phyloP scores from a whole-genome alignment of 2,888 invertebrate species.

The Acrobasis consociella region DNA sequence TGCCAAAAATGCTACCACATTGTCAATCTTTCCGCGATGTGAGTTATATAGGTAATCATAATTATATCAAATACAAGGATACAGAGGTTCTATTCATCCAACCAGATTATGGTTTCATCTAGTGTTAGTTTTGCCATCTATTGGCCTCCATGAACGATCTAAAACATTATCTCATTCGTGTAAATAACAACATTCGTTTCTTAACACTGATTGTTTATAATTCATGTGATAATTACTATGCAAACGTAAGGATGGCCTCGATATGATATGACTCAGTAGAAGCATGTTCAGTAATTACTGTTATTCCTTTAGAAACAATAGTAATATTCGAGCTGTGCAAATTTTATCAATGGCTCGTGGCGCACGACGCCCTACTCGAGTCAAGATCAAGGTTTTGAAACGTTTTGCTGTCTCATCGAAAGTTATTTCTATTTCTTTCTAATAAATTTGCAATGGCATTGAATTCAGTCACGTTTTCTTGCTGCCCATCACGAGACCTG shows the following conservation, averaged over 20 bases:
- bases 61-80: too few relatives aligned
- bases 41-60: too few relatives aligned
- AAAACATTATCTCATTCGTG: neutral
- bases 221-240: slow-evolving; percentile 14
- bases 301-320: slow-evolving; percentile 8
- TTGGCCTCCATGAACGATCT: neutral
- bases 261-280: slow-evolving; percentile 7
- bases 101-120: neutral
- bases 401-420: slow-evolving; percentile 13
- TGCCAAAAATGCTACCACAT: too few relatives aligned
- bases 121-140: neutral
- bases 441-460: slow-evolving; percentile 1
- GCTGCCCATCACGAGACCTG: neutral
- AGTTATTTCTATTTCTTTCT: slow-evolving; percentile 1
- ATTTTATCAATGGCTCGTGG: slow-evolving; percentile 13
- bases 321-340: slow-evolving; percentile 1
- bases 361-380: neutral
- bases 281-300: slow-evolving; percentile 1
- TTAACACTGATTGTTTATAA: slow-evolving; percentile 4
- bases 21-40: too few relatives aligned
- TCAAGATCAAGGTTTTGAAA: slow-evolving; percentile 15
- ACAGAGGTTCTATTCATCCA: neutral
- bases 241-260: slow-evolving; percentile 16
- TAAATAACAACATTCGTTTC: slow-evolving; percentile 10
- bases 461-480: slow-evolving; percentile 6